These are phyloP conservation scores for Carduelis carduelis DNA, from an alignment of 2,797 vertebrate species.

Conservation along the genomic window DNA sequence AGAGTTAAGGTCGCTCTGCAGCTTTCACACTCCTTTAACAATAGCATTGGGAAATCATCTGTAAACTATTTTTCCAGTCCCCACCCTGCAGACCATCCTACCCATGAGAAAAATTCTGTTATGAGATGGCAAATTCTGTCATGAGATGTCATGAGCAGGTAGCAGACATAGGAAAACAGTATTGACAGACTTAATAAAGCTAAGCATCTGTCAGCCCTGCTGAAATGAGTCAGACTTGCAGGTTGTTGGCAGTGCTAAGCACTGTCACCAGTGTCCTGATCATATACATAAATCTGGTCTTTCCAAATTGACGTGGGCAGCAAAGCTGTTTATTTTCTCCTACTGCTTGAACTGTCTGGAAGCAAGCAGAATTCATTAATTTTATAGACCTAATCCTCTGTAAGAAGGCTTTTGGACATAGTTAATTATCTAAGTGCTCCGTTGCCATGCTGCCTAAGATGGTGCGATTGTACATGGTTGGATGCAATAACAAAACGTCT, in stretches of 20 bases:
- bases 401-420: slow-evolving; percentile 13
- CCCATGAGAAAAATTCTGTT: not conserved
- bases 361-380: slow-evolving; percentile 12
- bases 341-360: not conserved
- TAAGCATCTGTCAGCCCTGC: not conserved
- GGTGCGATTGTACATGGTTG: not conserved
- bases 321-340: slow-evolving; percentile 9
- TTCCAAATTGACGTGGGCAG: not conserved
- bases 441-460: not conserved
- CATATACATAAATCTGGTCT: not conserved
- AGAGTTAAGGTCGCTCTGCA: slow-evolving; percentile 19
- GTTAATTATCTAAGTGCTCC: not conserved
- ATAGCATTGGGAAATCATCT: not conserved
- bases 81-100: not conserved
- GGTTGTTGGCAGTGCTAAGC: not conserved
- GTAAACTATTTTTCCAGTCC: not conserved
- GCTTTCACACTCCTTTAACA: not conserved
- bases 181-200: not conserved
- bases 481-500: not conserved
- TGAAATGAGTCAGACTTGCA: not conserved
- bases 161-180: not conserved
- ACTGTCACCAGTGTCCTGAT: not conserved
- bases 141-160: not conserved
- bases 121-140: not conserved
- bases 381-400: slow-evolving; percentile 3